phyloP scores from a whole-genome alignment of 2,113 vertebrate species.

The Vidua chalybeata region DNA sequence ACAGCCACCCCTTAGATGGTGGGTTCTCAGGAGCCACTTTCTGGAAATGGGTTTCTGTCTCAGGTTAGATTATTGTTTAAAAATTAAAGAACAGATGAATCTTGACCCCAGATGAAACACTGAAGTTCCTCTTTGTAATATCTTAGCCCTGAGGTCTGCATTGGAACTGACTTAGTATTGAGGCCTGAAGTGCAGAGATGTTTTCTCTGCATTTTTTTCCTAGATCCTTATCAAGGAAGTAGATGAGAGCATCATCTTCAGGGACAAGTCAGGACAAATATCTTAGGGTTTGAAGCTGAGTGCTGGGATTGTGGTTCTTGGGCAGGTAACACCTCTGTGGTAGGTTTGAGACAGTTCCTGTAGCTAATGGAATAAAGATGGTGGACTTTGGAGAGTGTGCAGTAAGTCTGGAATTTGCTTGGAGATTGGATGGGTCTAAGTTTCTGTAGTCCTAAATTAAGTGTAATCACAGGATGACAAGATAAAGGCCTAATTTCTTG shows the following conservation, averaged over 20 bases:
- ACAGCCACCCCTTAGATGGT: background rate
- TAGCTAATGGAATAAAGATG: background rate
- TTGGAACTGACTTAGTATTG: background rate
- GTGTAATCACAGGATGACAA: background rate
- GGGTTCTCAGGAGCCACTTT: background rate
- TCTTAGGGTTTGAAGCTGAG: background rate
- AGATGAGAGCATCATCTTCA: background rate
- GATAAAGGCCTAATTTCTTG: background rate
- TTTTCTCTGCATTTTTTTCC: conserved; percentile 48
- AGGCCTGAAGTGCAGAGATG: background rate
- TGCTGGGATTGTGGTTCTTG: background rate
- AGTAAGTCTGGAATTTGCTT: background rate
- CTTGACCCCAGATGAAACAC: background rate
- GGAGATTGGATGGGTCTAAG: background rate
- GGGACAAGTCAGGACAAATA: background rate
- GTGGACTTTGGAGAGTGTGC: background rate
- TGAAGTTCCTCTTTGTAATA: background rate
- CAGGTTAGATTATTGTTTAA: background rate
- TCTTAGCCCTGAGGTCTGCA: background rate
- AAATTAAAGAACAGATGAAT: conserved; percentile 19
- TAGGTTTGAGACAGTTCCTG: background rate
- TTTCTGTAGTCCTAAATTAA: background rate
- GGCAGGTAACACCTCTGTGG: background rate
- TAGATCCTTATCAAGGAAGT: conserved; percentile 30
- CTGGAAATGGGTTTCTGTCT: background rate